Conservation (phyloP, 2,113 vertebrate genomes). For the Tachuris rubrigastra region DNA sequence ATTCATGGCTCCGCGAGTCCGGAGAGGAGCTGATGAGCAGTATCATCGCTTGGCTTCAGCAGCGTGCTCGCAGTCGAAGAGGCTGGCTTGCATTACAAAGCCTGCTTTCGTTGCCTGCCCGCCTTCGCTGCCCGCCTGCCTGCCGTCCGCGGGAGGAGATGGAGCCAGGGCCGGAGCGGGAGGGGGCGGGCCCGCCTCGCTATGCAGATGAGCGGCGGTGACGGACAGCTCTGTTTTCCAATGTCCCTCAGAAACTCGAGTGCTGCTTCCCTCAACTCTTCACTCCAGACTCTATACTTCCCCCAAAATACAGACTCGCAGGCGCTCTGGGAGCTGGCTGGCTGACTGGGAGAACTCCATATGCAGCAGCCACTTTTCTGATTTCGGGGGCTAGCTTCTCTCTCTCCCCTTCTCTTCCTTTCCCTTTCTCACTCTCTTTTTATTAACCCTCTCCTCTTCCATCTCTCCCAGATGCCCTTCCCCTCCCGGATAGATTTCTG, state of each 20-base stretch:
- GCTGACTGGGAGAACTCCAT: conserved; percentile 76
- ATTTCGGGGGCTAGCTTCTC: conserved; percentile 59
- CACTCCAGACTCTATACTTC: conserved; percentile 76
- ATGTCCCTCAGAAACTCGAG: conserved; percentile 89
- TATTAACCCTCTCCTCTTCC: conserved; percentile 15
- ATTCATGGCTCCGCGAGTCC: background rate
- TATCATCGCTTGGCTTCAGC: background rate
- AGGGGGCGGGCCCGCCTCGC: conserved; percentile 81
- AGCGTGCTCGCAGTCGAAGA: conserved; percentile 6
- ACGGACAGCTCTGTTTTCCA: conserved; percentile 95
- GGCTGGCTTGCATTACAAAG: conserved; percentile 61
- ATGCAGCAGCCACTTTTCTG: conserved; percentile 76
- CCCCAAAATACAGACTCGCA: conserved; percentile 77
- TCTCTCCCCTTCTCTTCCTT: background rate
- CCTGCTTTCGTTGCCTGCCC: background rate
- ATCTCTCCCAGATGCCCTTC: background rate
- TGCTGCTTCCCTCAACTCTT: conserved; percentile 89
- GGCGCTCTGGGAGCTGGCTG: conserved; percentile 90
- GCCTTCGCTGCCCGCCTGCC: background rate
- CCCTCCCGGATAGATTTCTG: background rate
- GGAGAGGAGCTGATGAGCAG: background rate
- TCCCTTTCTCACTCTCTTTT: background rate
- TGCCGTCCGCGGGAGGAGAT: conserved; percentile 27
- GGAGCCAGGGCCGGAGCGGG: background rate
- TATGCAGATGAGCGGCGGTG: conserved; percentile 93